These are phyloP conservation scores for Sinella curviseta DNA, from an alignment of 1,140 invertebrate species.

Conservation along the genomic window DNA sequence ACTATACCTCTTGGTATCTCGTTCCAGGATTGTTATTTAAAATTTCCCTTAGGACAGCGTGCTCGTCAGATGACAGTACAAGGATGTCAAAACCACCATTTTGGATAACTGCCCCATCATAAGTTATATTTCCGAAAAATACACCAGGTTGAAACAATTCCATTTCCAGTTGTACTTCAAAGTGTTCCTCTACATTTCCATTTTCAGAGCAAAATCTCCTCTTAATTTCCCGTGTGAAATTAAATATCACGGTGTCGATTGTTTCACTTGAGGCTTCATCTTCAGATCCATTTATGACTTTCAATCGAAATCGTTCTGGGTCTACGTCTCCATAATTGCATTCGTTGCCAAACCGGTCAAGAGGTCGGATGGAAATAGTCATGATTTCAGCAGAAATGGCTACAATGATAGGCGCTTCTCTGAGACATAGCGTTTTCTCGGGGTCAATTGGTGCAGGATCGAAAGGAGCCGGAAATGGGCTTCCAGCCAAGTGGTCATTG, in stretches of 20 bases:
- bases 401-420: slow-evolving; percentile 39
- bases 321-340: slow-evolving; percentile 36
- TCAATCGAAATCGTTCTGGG: slow-evolving; percentile 31
- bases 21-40: slow-evolving; percentile 33
- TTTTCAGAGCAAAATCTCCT: background rate
- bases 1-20: slow-evolving; percentile 33
- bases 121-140: slow-evolving; percentile 40
- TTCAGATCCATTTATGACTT: background rate
- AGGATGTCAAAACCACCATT: slow-evolving; percentile 46
- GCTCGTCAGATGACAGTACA: slow-evolving; percentile 39
- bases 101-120: slow-evolving; percentile 32
- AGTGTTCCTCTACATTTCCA: background rate
- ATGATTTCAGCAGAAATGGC: background rate
- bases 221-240: slow-evolving; percentile 17
- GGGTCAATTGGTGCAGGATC: slow-evolving; percentile 34
- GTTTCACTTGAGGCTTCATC: background rate
- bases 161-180: slow-evolving; percentile 3
- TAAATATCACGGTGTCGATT: slow-evolving; percentile 11
- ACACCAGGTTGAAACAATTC: slow-evolving; percentile 33
- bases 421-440: slow-evolving; percentile 36
- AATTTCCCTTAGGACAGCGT: slow-evolving; percentile 31
- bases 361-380: slow-evolving; percentile 33
- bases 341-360: slow-evolving; percentile 43
- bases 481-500: slow-evolving; percentile 30
- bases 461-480: slow-evolving; percentile 40